Percentiles rank a stretch among this genome's conserved stretches.
These are phyloP conservation scores for Crotalus horridus DNA, from an alignment of 2,113 vertebrate species.

Conservation along the genomic window DNA sequence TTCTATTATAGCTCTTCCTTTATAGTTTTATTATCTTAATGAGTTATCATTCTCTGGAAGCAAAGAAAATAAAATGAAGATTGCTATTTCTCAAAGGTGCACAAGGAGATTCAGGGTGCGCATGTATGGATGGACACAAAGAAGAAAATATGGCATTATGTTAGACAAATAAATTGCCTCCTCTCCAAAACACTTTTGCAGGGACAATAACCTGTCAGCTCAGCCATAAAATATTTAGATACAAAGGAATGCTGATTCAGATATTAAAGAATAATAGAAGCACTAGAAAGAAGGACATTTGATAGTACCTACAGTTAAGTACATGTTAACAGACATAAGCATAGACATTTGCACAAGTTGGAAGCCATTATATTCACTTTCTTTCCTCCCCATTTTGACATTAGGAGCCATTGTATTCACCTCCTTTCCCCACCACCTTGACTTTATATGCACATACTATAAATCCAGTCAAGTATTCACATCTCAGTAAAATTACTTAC, in stretches of 20 bases:
- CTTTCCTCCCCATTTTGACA: no score
- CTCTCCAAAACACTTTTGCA: neutral
- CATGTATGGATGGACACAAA: neutral
- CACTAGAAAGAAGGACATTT: neutral
- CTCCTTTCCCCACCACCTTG: neutral
- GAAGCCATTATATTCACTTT: no score
- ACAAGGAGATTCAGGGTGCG: neutral
- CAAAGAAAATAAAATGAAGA: neutral
- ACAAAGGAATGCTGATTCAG: neutral
- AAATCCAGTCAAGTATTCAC: neutral
- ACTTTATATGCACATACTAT: neutral
- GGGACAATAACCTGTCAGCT: neutral
- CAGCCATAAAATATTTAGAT: neutral
- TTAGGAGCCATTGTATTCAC: neutral
- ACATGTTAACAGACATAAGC: neutral
- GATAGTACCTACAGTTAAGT: neutral
- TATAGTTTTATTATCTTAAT: neutral
- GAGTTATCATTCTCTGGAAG: neutral
- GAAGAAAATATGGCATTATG: neutral
- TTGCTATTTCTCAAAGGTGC: neutral
- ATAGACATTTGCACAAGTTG: neutral
- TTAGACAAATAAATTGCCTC: neutral
- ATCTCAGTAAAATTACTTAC: neutral
- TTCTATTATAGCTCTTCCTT: neutral
- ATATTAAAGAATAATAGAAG: neutral